Evolutionary conservation across 2,888 invertebrate genomes (phyloP).

Genomic region (Brachypterus glaber): DNA sequence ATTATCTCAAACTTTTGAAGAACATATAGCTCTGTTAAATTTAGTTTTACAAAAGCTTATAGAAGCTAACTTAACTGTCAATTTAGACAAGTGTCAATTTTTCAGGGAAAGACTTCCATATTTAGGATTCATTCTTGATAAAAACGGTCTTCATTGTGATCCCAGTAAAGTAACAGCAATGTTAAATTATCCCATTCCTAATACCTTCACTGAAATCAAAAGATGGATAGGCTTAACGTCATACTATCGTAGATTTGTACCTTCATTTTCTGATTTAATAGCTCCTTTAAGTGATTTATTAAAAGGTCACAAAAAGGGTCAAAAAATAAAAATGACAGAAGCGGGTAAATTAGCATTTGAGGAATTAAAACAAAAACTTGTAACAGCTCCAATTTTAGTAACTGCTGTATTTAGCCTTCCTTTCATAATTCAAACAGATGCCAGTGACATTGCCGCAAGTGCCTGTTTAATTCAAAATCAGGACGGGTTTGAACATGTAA

Average conservation of each 20-base stretch:
- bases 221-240: constrained; percentile 23
- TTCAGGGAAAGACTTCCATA: no score
- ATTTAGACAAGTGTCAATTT: background rate
- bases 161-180: no score
- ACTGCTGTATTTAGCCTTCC: constrained; percentile 19
- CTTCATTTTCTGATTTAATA: constrained; percentile 11
- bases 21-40: no score
- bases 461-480: constrained; percentile 21
- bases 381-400: constrained; percentile 16
- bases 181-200: constrained; percentile 22
- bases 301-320: constrained; percentile 10
- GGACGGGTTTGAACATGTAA: constrained; percentile 14
- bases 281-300: constrained; percentile 7
- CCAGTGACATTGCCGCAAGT: constrained; percentile 23
- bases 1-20: background rate
- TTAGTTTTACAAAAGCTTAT: background rate
- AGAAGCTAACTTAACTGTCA: background rate
- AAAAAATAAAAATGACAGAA: constrained; percentile 9
- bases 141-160: no score
- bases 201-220: constrained; percentile 22
- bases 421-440: constrained; percentile 24
- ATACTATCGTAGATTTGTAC: constrained; percentile 13
- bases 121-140: constrained; percentile 25
- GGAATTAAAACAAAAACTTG: constrained; percentile 9
- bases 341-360: constrained; percentile 11